Evolutionary conservation across 2,797 vertebrate species (phyloP), one percentile per base, ranked within the genome.

Genomic region (Lateolabrax maculatus): DNA sequence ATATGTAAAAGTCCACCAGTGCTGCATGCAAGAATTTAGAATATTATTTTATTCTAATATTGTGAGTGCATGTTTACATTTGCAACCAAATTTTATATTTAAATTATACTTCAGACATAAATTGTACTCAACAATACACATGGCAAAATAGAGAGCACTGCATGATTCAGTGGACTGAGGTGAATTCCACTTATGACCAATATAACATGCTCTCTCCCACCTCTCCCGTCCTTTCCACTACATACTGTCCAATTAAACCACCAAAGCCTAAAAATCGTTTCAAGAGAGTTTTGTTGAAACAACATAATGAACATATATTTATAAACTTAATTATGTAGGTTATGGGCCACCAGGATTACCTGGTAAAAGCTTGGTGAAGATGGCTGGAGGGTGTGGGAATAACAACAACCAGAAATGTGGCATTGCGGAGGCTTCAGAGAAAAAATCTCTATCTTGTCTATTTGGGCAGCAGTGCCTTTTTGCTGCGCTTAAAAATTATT

Each of bases 381-480:
- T 71, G 77, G 60, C 55, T 74, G 71, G n/a, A 62, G 77, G 74
- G 72, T 64, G 80, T 77, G 71, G 84, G 71, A 83, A 85, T 82
- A 86, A 77, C 67, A 84, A 66, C 63, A 84, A 89, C 69, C 80
- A 89, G 61, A 85, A 84, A 87, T 70, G 62, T 84, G 86, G 86
- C 84, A 75, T 60, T 90, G 83, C 76, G 61, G 84, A 90, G 86
- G 86, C 89, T 82, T 89, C 76, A 80, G 36, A 88, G 77, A 87
- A 84, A n/a, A 88, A 56, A 75, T 87, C 79, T 88, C 73, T 87
- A 46, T 86, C 81, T 87, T 78, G 72, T 80, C 73, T 88, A 80
- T 89, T 91, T 90, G 90, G 86, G 65, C 85, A 84, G 72, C 80
- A 85, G 77, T 80, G 74, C 69, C 83, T 89, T 83, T 75, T 71